Base-by-base conservation (phyloP, 23 tunicate species). In the Halocynthia aurantium region DNA sequence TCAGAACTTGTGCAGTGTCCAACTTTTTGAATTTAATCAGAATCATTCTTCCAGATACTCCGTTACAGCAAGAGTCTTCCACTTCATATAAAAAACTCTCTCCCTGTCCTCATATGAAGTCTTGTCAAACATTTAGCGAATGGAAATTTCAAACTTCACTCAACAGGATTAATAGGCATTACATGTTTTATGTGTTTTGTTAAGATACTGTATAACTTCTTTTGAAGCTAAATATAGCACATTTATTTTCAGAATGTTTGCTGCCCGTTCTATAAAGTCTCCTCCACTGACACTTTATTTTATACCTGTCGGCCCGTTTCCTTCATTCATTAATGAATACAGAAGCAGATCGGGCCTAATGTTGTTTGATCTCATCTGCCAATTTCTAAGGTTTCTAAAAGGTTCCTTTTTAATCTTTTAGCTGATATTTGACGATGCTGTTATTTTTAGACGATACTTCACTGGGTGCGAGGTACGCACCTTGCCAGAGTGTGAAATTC, bases 271-370 rank as follows among this genome's bases (percentile, higher is more conserved):
- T 12, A 68, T 77, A 17, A 71, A 67, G 44, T n/a, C 22, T 13
- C 61, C 81, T 7, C 20, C 18, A 61, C 72, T 88, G 70, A 83
- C 61, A 21, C 13, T 88, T 12, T 83, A 80, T 62, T 51, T 88
- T 12, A 78, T 88, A 8, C 95, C 95, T 22, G 79, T 88, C 67
- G 95, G 95, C 40, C 95, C 95, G 10, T 88, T 88, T 78, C 95
- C 95, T 5, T 82, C 83, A 44, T 83, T 83, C 50, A 56, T 83
- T 53, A 40, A 83, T 19, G 50, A 73, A 9, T 88, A 71, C 55
- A 22, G 57, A 20, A 22, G 55, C 58, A 68, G 76, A 55, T 20
- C 18, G 5, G 58, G 76, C 8, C 6, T 50, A 50, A 72, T 67
- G 15, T 68, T 84, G 9, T 77, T 84, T 68, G 53, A 66, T 8